Evolutionary conservation across 1,140 invertebrate genomes (phyloP).

Genomic region (Paraescarpia echinospica): DNA sequence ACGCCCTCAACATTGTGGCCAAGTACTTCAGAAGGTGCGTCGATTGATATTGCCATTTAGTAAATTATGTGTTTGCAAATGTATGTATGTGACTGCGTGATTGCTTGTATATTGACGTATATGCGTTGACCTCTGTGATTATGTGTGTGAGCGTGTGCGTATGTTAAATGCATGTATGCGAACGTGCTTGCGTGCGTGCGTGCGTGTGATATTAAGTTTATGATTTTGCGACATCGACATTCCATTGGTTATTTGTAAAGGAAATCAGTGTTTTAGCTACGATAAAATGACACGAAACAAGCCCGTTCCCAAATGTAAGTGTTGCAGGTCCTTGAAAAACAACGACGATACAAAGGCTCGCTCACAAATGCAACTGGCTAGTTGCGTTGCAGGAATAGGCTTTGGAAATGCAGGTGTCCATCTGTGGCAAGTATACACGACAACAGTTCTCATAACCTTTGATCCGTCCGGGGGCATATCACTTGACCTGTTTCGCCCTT

Average conservation of each 20-base stretch:
- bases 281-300: too few species aligned
- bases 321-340: constrained; percentile 73
- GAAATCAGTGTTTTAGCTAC: too few species aligned
- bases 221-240: too few species aligned
- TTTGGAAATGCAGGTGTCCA: constrained; percentile 92
- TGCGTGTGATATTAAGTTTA: neutral
- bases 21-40: constrained; percentile 65
- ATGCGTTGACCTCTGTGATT: neutral
- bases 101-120: neutral
- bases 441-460: neutral
- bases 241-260: too few species aligned
- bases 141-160: neutral
- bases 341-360: constrained; percentile 80
- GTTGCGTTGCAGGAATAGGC: constrained; percentile 87
- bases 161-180: neutral
- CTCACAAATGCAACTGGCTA: constrained; percentile 83
- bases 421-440: constrained; percentile 65
- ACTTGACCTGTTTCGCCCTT: too few species aligned
- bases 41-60: neutral
- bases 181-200: neutral
- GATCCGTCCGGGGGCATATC: too few species aligned
- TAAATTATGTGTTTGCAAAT: neutral
- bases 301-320: too few species aligned
- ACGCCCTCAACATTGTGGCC: constrained; percentile 70
- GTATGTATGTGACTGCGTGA: neutral